These are phyloP conservation scores for Ictalurus furcatus DNA, from an alignment of 2,113 vertebrate species.

Conservation along the genomic window DNA sequence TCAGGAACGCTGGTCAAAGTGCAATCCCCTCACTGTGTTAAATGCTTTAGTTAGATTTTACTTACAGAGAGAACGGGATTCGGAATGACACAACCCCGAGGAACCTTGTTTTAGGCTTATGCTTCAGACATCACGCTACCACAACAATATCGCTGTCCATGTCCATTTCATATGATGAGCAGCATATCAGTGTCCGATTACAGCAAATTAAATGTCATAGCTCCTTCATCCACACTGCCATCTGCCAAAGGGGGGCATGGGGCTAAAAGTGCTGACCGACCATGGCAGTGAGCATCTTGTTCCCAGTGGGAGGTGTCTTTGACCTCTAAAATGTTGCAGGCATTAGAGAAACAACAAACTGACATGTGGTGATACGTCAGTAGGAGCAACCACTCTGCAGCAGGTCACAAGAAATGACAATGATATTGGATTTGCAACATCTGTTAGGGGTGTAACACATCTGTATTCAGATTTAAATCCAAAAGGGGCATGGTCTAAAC, in stretches of 20 bases:
- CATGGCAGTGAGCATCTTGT: conserved; percentile 17
- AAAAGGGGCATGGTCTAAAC: background rate
- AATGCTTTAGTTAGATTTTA: conserved; percentile 34
- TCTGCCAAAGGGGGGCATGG: conserved; percentile 38
- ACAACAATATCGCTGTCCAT: background rate
- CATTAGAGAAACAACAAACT: conserved; percentile 28
- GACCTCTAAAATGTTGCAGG: conserved; percentile 33
- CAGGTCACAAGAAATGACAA: conserved; percentile 3
- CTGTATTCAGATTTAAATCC: background rate
- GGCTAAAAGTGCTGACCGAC: conserved; percentile 42
- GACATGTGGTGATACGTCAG: conserved; percentile 9
- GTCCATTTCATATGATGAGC: conserved; percentile 22
- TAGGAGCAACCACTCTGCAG: background rate
- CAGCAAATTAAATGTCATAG: conserved; percentile 47
- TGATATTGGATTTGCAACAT: background rate
- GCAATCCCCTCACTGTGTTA: conserved; percentile 19
- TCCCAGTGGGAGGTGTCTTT: conserved; percentile 29
- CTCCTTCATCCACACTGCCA: conserved; percentile 48
- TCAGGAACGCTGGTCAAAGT: background rate
- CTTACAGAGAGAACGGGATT: conserved; percentile 7
- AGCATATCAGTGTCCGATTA: conserved; percentile 18
- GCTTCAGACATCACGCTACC: background rate
- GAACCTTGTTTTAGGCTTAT: background rate
- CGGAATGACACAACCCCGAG: conserved; percentile 31
- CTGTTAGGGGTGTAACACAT: background rate